Base-by-base conservation (phyloP, 2,797 vertebrate species). In the Xenops minutus region DNA sequence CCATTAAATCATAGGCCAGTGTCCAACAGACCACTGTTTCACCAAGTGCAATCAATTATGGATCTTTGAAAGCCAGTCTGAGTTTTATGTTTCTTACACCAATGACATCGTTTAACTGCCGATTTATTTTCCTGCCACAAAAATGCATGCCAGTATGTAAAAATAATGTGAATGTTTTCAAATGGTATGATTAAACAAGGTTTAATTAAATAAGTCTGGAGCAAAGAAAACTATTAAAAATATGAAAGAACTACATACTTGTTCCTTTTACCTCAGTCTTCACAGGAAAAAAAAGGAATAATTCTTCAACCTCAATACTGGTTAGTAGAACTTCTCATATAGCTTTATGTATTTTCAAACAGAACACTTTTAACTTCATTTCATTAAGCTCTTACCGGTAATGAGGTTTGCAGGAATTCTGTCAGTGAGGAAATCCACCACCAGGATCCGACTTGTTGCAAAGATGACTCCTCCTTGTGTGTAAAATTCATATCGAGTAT, bases 351-450 rank as follows among this genome's bases (percentile, higher is more conserved):
- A 63, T 73, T 59, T 68, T 69, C 44, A 75, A 84, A 55, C 56
- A 81, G 73, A 81, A 66, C 34, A 78, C 32, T 14, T 30, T 34
- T 43, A 37, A 26, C 19, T 84, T 22, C 63, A 29, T 29, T 41
- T 74, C 7, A 80, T 41, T 89, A 83, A 72, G 58, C 63, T 83
- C 98, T 98, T 96, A 99, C 98, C 99, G 5, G 99, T 98, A 95
- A 99, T 98, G 74, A 99, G 98, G 94, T 99, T 98, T 74, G 99
- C 98, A 64, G 99, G 99, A 96, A 99, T 99, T 90, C 99, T 98
- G 85, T 99, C 98, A 0, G 99, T 99, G 88, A 99, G 98, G 93
- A 99, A 99, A 97, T 99, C 99, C 20, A 99, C 99, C 94, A 99
- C 99, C 75, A 99, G 98, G 94, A 99, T 99, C 51, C 99, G 98